Evolutionary conservation across 2,113 vertebrate genomes (phyloP).

Genomic region (Bubalus kerabau): DNA sequence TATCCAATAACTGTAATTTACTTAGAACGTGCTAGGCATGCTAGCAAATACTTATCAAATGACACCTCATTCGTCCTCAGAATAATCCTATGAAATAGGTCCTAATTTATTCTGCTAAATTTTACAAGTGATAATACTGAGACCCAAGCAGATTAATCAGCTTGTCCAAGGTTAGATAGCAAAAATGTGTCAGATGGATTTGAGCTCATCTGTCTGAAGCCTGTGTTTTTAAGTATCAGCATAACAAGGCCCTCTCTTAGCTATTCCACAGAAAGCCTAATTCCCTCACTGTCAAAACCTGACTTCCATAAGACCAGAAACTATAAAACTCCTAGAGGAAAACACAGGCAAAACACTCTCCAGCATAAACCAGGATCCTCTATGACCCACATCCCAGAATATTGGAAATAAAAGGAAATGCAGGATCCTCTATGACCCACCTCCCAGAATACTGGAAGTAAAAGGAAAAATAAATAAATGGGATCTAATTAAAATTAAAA

Average conservation of each 20-base stretch:
- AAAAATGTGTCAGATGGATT: not conserved
- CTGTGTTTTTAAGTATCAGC: not conserved
- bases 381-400: too few species aligned
- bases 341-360: too few species aligned
- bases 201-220: not conserved
- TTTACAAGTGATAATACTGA: not conserved
- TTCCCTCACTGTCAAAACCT: not conserved
- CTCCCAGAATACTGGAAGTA: too few species aligned
- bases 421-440: too few species aligned
- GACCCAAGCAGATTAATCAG: not conserved
- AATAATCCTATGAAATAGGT: not conserved
- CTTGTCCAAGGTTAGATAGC: not conserved
- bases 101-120: not conserved
- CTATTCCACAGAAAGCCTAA: not conserved
- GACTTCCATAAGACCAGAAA: not conserved
- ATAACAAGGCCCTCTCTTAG: not conserved
- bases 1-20: not conserved
- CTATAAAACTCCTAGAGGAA: too few species aligned
- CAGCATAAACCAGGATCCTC: too few species aligned
- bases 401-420: too few species aligned
- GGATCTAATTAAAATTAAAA: too few species aligned
- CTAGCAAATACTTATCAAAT: not conserved
- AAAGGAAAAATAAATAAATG: too few species aligned
- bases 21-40: not conserved
- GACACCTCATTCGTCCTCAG: not conserved